Evolutionary conservation across 2,888 invertebrate species (phyloP).

Genomic region (Folsomia candida): DNA sequence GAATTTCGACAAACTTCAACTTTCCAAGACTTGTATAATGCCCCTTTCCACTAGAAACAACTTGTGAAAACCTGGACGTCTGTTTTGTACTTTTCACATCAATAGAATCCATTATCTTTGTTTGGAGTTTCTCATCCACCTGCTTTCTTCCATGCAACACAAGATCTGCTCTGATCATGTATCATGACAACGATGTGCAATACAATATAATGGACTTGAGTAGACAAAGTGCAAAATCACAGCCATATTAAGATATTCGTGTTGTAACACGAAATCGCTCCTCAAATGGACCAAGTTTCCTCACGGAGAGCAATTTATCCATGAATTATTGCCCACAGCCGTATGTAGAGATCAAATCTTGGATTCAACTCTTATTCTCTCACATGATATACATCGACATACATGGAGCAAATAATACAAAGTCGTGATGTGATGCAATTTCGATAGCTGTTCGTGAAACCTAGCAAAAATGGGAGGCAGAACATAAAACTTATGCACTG

Average conservation of each 20-base stretch:
- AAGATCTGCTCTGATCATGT: no score
- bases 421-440: no score
- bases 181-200: no score
- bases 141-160: no score
- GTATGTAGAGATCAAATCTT: slow-evolving; percentile 3
- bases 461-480: neutral
- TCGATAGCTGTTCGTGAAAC: neutral
- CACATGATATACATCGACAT: neutral
- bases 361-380: neutral
- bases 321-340: slow-evolving; percentile 3
- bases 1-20: neutral
- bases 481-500: slow-evolving; percentile 4
- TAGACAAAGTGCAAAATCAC: no score
- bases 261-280: no score
- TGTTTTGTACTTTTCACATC: slow-evolving; percentile 5
- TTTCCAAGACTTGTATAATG: neutral
- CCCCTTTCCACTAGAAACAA: neutral
- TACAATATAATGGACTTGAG: no score
- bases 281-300: neutral
- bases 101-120: slow-evolving; percentile 14
- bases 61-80: neutral
- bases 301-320: slow-evolving; percentile 2
- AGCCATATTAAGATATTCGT: no score
- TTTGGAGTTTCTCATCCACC: neutral
- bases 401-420: no score